Base-by-base conservation (phyloP, 2,888 invertebrate species). In the Pasiphila rectangulata region DNA sequence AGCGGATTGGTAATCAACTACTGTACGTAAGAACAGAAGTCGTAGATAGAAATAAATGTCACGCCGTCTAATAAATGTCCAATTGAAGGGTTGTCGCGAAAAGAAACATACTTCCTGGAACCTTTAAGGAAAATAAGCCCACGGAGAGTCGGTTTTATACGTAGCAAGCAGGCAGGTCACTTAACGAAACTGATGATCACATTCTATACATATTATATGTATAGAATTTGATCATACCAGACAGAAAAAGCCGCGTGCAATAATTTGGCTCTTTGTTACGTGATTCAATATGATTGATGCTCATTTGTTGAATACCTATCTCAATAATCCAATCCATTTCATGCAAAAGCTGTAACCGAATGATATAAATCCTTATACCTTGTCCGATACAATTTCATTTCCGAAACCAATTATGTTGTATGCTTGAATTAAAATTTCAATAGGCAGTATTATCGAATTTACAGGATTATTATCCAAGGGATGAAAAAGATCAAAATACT, bases 401-500 rank as follows among this genome's bases (percentile, higher is more conserved):
- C 20, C 32, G 9, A 42, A 32, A 10, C 24, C 46, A 37, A 37
- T 13, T 27, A 34, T 39, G 7, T 30, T 25, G 15, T 7, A 41
- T 41, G 23, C 19, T 15, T 23, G 21, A 34, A 42, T 48, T 35
- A 23, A 35, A 44, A 46, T 29, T 41, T 35, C 27, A 34, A 29
- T 30, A 25, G 27, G 21, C n/a, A n/a, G n/a, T 9, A 37, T 32
- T 35, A 44, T 38, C 27, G 24, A 7, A 25, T 37, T 25, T 21
- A 12, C 12, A 25, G 20, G 16, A 36, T 13, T 35, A 46, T 41
- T 37, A 45, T 44, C 49, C 29, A 36, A 41, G 32, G 25, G 46
- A 60, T 64, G 62, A 63, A 65, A 63, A 64, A 60, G 63, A 66
- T 64, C 56, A 64, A 72, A 69, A 60, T 64, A 56, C 56, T 57